Conservation (phyloP, 2,113 vertebrate species). For the Hydrolagus affinis region DNA sequence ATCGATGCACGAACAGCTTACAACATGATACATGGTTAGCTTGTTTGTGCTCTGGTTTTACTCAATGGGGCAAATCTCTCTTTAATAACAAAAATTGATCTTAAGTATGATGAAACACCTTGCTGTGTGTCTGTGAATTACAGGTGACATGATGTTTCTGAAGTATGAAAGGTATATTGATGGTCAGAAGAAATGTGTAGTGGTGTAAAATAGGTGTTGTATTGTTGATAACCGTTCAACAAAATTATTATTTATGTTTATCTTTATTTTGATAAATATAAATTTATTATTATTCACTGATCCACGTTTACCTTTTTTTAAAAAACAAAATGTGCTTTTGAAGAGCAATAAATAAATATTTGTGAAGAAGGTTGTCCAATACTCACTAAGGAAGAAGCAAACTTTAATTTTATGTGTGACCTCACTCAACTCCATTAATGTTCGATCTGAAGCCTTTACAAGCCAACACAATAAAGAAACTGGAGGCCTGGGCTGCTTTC, state of each 20-base stretch:
- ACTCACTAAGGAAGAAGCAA: conserved; percentile 44
- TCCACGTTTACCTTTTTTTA: neutral
- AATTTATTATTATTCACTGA: neutral
- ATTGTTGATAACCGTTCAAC: neutral
- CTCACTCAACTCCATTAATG: conserved; percentile 35
- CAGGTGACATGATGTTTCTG: neutral
- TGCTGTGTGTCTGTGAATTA: neutral
- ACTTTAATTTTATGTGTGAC: conserved; percentile 43
- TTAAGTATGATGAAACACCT: neutral
- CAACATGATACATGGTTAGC: neutral
- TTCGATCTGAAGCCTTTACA: conserved; percentile 44
- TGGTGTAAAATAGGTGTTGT: neutral
- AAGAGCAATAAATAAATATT: too few species aligned
- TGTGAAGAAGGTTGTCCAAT: conserved; percentile 18
- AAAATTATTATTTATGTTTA: neutral
- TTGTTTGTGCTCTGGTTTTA: neutral
- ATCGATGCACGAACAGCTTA: neutral
- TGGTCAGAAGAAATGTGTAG: neutral
- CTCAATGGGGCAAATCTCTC: neutral
- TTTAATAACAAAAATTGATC: neutral
- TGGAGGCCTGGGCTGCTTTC: conserved; percentile 46
- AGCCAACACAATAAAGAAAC: conserved; percentile 58
- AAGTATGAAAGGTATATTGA: neutral
- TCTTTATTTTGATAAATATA: too few species aligned
- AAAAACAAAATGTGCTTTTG: neutral